Base-by-base conservation (phyloP, 2,113 vertebrate genomes). In the Lophura nycthemera region DNA sequence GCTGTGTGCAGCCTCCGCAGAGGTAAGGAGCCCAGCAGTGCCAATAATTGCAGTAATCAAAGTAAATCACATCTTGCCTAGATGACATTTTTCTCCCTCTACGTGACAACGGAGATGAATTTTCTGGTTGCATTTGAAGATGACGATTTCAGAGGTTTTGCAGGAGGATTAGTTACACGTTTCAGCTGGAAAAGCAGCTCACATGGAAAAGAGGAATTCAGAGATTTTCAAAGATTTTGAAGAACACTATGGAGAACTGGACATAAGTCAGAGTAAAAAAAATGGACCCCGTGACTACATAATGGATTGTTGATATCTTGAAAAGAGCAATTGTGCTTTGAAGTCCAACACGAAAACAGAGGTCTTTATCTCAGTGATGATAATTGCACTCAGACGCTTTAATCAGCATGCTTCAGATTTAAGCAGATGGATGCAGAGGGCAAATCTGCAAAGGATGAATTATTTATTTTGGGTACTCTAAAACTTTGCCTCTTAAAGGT, bases 401-500 rank as follows among this genome's bases (percentile, higher is more conserved):
- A 94, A 97, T 91, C 94, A 95, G 91, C 73, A 36, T 48, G 91
- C 90, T 94, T 96, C 70, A 40, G 84, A 92, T 77, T 95, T 78
- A 83, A 83, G 72, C 91, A 95, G 86, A 97, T 78, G 79, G 71
- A 63, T 90, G 38, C 56, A 65, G 86, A 95, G 82, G 96, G 89
- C 94, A 93, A 87, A 92, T 96, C 86, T 48, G 85, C 42, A 48
- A 77, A 70, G 66, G 88, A 84, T 96, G 88, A 95, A 97, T 97
- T 95, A 96, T 95, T 97, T 91, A 97, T 96, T 91, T 93, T 90
- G 78, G 77, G 76, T 91, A 96, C 90, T 84, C 89, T 90, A 80
- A 94, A 96, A 92, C 88, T 95, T 95, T 93, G 64, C 83, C 93
- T 96, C 88, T 65, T 79, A 96, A 96, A 96, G 83, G 86, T 95